Percentiles rank a stretch among this genome's conserved stretches.
phyloP scores from a whole-genome alignment of 2,797 vertebrate genomes.

The Dipus sagitta region DNA sequence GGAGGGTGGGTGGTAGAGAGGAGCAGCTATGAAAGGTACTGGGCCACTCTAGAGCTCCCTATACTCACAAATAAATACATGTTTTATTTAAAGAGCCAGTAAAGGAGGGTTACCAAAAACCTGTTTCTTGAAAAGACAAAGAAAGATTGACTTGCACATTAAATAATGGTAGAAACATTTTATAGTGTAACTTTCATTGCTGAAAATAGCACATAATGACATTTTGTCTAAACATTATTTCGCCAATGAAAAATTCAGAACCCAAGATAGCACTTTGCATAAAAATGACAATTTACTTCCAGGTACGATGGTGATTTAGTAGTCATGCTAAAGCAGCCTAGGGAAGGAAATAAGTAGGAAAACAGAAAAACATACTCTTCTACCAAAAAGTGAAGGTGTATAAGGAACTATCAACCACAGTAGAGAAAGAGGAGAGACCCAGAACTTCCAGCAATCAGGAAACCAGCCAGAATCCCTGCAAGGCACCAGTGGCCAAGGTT shows the following conservation, averaged over 20 bases:
- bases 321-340: too few relatives aligned
- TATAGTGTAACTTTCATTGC: not conserved
- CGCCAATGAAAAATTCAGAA: slow-evolving; percentile 32
- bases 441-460: too few relatives aligned
- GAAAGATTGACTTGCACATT: not conserved
- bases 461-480: too few relatives aligned
- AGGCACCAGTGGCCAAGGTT: too few relatives aligned
- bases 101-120: slow-evolving; percentile 1
- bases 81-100: not conserved
- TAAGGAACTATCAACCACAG: too few relatives aligned
- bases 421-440: too few relatives aligned
- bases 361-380: too few relatives aligned
- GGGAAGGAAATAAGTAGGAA: too few relatives aligned
- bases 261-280: slow-evolving; percentile 22
- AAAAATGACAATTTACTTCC: slow-evolving; percentile 2
- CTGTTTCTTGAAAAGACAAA: not conserved
- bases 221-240: slow-evolving; percentile 24
- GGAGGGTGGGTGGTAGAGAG: not conserved
- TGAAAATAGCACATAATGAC: not conserved
- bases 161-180: slow-evolving; percentile 44
- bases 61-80: not conserved
- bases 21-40: not conserved
- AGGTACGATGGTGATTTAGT: too few relatives aligned
- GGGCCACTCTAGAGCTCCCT: not conserved
- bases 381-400: too few relatives aligned